A percentile compares a stretch with the other conserved stretches of the same genome.
Evolutionary conservation across 2,888 invertebrate genomes (phyloP).

Genomic region (Rhamnusium bicolor): DNA sequence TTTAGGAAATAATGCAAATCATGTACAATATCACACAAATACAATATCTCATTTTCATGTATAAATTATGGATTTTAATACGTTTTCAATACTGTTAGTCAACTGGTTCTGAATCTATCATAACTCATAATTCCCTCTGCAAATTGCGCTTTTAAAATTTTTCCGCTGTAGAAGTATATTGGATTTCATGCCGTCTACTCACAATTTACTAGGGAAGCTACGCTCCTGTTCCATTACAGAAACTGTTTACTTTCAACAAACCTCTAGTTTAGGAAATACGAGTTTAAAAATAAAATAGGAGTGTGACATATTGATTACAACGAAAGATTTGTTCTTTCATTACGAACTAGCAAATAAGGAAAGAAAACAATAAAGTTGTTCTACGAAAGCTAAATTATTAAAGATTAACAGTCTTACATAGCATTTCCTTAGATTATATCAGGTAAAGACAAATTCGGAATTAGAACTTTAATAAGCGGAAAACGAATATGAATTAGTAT

Average conservation of each 20-base stretch:
- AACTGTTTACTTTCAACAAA: conserved; percentile 13
- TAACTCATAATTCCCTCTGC: conserved; percentile 4
- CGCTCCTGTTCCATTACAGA: conserved; percentile 16
- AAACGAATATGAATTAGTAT: not conserved
- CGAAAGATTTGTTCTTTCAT: conserved; percentile 6
- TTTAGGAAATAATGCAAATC: too few relatives aligned
- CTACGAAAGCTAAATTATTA: conserved; percentile 6
- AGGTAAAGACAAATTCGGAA: not conserved
- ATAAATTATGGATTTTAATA: not conserved
- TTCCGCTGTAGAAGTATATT: conserved; percentile 17
- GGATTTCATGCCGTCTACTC: conserved; percentile 28
- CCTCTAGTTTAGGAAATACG: conserved; percentile 5
- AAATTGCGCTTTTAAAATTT: conserved; percentile 24
- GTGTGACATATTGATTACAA: conserved; percentile 12
- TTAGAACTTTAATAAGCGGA: not conserved
- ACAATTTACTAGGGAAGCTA: conserved; percentile 12
- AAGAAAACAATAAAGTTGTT: not conserved
- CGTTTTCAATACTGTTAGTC: not conserved
- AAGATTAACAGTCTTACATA: not conserved
- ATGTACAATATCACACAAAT: too few relatives aligned
- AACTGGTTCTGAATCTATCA: not conserved
- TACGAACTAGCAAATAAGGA: not conserved
- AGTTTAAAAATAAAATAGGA: conserved; percentile 17
- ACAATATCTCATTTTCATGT: not conserved
- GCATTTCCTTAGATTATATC: not conserved